Percentiles rank a stretch among this genome's conserved stretches.
Conservation (phyloP, 2,888 invertebrate species). For the Heptascelio sp. region DNA sequence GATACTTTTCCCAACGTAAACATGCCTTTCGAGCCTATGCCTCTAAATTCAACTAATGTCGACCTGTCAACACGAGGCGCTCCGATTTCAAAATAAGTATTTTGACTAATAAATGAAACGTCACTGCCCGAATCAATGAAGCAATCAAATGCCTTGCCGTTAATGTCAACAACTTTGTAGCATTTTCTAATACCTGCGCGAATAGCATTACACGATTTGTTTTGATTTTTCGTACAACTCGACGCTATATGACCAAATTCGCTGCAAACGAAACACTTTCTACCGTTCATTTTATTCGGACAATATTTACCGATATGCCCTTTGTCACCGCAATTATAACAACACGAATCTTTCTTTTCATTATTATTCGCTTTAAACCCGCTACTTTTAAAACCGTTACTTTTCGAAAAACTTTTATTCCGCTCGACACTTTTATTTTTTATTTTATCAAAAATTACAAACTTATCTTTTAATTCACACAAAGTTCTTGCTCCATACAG, state of each 20-base stretch:
- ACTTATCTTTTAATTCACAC: too few species aligned
- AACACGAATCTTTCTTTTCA: slow-evolving; percentile 4
- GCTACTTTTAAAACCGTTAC: slow-evolving; percentile 10
- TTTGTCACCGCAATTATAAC: slow-evolving; percentile 48
- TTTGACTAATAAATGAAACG: slow-evolving; percentile 34
- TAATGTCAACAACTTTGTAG: slow-evolving; percentile 39
- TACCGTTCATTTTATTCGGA: slow-evolving; percentile 4
- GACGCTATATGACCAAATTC: slow-evolving; percentile 33
- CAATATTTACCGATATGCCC: slow-evolving; percentile 29
- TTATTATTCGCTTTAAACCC: not conserved
- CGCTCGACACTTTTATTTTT: not conserved
- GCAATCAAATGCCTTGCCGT: slow-evolving; percentile 31
- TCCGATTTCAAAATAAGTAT: slow-evolving; percentile 48
- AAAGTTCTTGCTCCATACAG: too few species aligned
- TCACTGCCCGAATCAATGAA: slow-evolving; percentile 64
- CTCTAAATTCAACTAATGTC: slow-evolving; percentile 43
- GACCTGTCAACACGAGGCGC: slow-evolving; percentile 27
- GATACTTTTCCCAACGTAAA: slow-evolving; percentile 21
- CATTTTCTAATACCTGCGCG: slow-evolving; percentile 27
- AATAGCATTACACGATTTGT: slow-evolving; percentile 17
- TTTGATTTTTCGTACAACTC: slow-evolving; percentile 18
- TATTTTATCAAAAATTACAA: slow-evolving; percentile 48
- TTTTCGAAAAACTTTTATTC: not conserved
- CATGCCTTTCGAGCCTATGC: slow-evolving; percentile 34
- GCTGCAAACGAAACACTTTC: slow-evolving; percentile 42